phyloP scores from a whole-genome alignment of 1,140 invertebrate genomes.

The Bombus confusus region DNA sequence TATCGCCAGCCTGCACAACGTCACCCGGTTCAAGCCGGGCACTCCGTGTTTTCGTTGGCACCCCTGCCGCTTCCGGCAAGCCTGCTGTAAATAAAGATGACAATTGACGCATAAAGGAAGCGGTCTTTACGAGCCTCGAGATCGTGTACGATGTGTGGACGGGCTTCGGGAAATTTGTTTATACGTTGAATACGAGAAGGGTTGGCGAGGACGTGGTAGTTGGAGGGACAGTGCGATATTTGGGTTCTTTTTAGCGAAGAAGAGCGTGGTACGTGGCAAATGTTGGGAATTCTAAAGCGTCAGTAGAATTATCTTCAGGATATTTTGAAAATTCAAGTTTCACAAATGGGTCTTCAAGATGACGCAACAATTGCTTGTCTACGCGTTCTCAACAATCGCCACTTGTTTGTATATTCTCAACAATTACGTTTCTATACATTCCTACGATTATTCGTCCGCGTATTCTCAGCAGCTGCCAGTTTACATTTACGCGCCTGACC shows the following conservation, averaged over 20 bases:
- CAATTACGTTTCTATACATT: no score
- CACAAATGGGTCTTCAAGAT: no score
- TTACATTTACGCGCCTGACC: no score
- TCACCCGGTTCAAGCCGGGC: not conserved
- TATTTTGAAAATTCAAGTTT: no score
- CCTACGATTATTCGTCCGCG: no score
- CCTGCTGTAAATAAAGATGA: slow-evolving; percentile 14
- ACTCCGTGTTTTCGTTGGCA: not conserved
- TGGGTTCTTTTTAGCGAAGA: not conserved
- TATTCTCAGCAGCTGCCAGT: no score
- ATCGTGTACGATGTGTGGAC: not conserved
- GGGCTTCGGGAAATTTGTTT: not conserved
- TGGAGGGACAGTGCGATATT: not conserved
- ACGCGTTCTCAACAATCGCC: no score
- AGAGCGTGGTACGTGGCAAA: no score
- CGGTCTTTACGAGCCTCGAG: not conserved
- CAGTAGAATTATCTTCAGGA: no score
- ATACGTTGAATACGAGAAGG: not conserved
- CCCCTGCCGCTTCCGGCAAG: not conserved
- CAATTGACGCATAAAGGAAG: slow-evolving; percentile 7
- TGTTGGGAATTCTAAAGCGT: no score
- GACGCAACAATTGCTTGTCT: no score
- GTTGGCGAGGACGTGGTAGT: not conserved
- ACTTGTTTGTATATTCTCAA: no score
- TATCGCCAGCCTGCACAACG: not conserved